Evolutionary conservation across 2,797 vertebrate species (phyloP).

Genomic region (Decapterus maruadsi): DNA sequence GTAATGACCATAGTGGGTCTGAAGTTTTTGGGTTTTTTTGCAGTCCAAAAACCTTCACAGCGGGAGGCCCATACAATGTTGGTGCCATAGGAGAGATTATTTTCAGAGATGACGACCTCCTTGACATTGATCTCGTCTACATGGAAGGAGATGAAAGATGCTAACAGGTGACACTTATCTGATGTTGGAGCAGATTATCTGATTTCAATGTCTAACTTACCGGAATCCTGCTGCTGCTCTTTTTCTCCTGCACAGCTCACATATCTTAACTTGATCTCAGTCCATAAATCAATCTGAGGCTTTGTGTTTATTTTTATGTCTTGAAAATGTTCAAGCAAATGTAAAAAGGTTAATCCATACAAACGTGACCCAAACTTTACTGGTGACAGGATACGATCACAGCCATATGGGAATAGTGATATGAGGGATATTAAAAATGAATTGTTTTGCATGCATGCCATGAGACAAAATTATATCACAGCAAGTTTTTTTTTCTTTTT

Average conservation of each 20-base stretch:
- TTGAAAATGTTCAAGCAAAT: conserved; percentile 47
- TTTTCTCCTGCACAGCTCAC: conserved; percentile 65
- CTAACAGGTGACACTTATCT: conserved; percentile 72
- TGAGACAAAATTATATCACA: conserved; percentile 36
- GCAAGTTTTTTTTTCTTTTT: not conserved
- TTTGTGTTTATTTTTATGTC: conserved; percentile 67
- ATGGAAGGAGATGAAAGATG: conserved; percentile 62
- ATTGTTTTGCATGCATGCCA: not conserved
- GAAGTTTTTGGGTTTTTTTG: conserved; percentile 11
- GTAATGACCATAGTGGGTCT: not conserved
- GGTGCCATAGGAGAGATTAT: conserved; percentile 39
- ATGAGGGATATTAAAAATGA: conserved; percentile 9
- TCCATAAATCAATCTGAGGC: conserved; percentile 68
- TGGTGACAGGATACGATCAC: conserved; percentile 17
- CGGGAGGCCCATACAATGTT: conserved; percentile 4
- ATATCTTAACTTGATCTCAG: conserved; percentile 71
- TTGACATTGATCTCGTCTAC: conserved; percentile 73
- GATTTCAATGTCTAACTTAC: conserved; percentile 76
- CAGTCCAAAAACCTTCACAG: conserved; percentile 2
- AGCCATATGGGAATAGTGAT: not conserved
- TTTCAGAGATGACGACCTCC: conserved; percentile 63
- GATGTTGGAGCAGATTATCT: conserved; percentile 71
- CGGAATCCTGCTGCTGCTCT: conserved; percentile 68
- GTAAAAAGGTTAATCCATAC: conserved; percentile 54
- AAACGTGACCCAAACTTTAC: not conserved